These are phyloP conservation scores for Muscina levida DNA, from an alignment of 2,888 invertebrate genomes.

Conservation along the genomic window DNA sequence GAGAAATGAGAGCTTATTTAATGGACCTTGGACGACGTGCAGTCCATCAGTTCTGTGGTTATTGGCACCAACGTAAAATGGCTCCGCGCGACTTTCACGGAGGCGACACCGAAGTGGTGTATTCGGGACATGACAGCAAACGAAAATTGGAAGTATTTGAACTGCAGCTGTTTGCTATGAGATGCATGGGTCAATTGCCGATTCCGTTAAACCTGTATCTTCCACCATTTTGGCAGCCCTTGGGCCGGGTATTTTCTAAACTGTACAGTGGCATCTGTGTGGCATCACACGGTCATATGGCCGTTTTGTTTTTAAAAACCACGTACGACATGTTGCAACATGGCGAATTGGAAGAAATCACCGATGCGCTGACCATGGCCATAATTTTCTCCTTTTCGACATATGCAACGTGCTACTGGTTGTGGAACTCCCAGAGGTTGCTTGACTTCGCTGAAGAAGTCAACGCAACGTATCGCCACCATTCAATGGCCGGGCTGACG, in stretches of 20 bases:
- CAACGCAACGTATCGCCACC: slow-evolving; percentile 73
- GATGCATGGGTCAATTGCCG: slow-evolving; percentile 69
- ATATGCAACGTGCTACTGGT: slow-evolving; percentile 73
- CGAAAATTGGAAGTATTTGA: slow-evolving; percentile 69
- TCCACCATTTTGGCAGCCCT: slow-evolving; percentile 52
- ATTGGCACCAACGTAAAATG: slow-evolving; percentile 20
- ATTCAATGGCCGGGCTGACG: slow-evolving; percentile 75
- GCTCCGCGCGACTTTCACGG: slow-evolving; percentile 25
- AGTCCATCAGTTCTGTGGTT: not conserved
- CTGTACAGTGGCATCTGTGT: slow-evolving; percentile 66
- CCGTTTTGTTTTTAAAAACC: slow-evolving; percentile 71
- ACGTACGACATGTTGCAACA: slow-evolving; percentile 69
- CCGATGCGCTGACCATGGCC: slow-evolving; percentile 73
- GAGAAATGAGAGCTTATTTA: not conserved
- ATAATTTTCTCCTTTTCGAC: slow-evolving; percentile 74
- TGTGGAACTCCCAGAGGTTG: slow-evolving; percentile 65
- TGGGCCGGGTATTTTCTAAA: slow-evolving; percentile 43
- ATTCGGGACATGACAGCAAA: slow-evolving; percentile 67
- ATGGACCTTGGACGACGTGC: not conserved
- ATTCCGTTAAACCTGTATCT: slow-evolving; percentile 62
- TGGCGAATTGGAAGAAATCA: slow-evolving; percentile 72
- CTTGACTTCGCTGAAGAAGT: slow-evolving; percentile 68
- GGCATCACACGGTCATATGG: slow-evolving; percentile 69
- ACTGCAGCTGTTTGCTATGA: slow-evolving; percentile 67
- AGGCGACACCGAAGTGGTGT: slow-evolving; percentile 57